Evolutionary conservation across 1,140 invertebrate genomes (phyloP).

Genomic region (Sminthurides bifidus): DNA sequence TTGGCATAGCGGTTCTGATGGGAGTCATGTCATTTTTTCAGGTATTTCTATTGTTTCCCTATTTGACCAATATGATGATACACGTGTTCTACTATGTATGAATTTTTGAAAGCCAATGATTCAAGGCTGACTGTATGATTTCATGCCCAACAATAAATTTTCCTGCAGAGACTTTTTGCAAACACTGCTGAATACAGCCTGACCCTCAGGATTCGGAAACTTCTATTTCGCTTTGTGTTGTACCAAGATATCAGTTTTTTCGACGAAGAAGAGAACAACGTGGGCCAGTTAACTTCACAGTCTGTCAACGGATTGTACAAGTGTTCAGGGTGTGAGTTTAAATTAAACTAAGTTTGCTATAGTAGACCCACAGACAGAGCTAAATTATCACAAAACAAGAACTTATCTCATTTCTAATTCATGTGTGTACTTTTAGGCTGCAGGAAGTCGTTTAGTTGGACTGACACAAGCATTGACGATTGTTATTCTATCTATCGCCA

Average conservation of each 20-base stretch:
- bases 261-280: slow-evolving; percentile 12
- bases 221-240: slow-evolving; percentile 7
- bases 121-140: neutral
- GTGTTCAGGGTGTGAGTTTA: slow-evolving; percentile 36
- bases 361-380: too few species aligned
- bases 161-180: slow-evolving; percentile 1
- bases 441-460: slow-evolving; percentile 56
- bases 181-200: slow-evolving; percentile 12
- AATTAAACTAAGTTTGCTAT: too few species aligned
- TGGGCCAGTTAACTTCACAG: slow-evolving; percentile 11
- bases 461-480: slow-evolving; percentile 55
- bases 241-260: slow-evolving; percentile 18
- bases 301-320: slow-evolving; percentile 19
- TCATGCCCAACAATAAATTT: neutral
- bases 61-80: too few species aligned
- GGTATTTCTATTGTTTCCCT: slow-evolving; percentile 2
- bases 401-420: too few species aligned
- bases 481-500: slow-evolving; percentile 45
- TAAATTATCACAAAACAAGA: too few species aligned
- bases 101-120: too few species aligned
- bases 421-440: slow-evolving; percentile 48
- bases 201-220: slow-evolving; percentile 14
- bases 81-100: too few species aligned
- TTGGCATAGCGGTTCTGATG: slow-evolving; percentile 5
- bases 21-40: slow-evolving; percentile 13